Evolutionary conservation across 2,797 vertebrate genomes (phyloP), one percentile per base, ranked within the genome.

Genomic region (Falco columbarius): DNA sequence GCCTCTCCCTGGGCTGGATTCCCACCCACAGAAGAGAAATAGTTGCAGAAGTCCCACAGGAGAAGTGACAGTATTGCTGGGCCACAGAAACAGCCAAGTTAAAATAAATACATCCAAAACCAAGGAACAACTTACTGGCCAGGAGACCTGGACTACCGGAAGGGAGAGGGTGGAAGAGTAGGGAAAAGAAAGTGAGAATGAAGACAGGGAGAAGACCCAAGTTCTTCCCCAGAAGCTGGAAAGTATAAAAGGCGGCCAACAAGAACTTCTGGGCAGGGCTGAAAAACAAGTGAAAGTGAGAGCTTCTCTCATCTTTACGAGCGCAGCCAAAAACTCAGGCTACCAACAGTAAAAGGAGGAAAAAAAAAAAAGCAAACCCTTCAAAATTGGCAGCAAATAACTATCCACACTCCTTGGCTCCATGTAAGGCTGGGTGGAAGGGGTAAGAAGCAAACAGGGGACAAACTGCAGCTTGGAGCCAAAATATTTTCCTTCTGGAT

Each of bases 1-100:
- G 93, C 85, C 93, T 86, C 91, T 92, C 71, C 88, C 70, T 86
- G 82, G 90, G 82, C 72, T 94, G 70, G 32, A 81, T 94, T 95
- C 88, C 73, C 88, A 89, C 47, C n/a, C 67, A 56, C 46, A 68
- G 65, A 95, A 91, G 51, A 94, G 49, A 81, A 94, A 89, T 44
- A 58, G 32, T 62, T 94, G 73, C 36, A 47, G 73, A 91, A 79
- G 77, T 81, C 85, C 86, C 81, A 76, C 46, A 76, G 74, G 77
- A 94, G 55, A 90, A 90, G 94, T 70, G 90, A 79, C 86, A 95
- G 12, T 62, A 29, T 42, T 91, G 62, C 73, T 81, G 36, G 30
- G 51, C 62, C 34, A 34, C 46, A 81, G 70, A 59, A 94, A 93
- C 30, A 56, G 42, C 22, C 44, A 76, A 92, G 47, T 72, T 84